Base-by-base conservation (phyloP, 2,888 invertebrate species). In the Xylota segnis region DNA sequence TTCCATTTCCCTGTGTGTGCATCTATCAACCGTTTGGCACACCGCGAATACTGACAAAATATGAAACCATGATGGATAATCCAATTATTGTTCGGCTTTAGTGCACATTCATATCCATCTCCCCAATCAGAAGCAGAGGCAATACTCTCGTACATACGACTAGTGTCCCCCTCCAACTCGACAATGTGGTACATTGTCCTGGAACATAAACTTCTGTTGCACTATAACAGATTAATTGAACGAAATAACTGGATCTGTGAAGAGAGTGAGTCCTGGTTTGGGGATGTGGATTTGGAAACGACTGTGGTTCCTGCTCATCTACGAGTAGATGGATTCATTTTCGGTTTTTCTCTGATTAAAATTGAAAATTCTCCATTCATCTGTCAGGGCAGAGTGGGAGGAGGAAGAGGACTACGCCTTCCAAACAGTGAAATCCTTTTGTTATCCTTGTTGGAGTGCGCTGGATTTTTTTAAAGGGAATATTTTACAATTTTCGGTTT, bases 21-120 rank as follows among this genome's bases (percentile, higher is more conserved):
- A 74, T 66, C 59, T 58, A 76, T 71, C 76, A 77, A 71, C 12
- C n/a, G 43, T 56, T 59, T 54, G 66, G 65, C 77, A 47, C 78
- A 71, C 23, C 23, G 66, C 83, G 70, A 78, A 63, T 65, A 18
- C 74, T 63, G 61, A 70, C 63, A 70, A 74, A 79, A 79, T 75
- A 43, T 75, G 70, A 79, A n/a, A 52, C 75, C 63, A 70, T 75
- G 74, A 84, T 79, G 83, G 74, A 79, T 84, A 79, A 84, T 84
- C 63, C 83, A 79, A 84, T 84, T 84, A 84, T 79, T 83, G 66
- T 72, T 66, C 63, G 45, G 27, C 65, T 68, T 29, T 75, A 68
- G 40, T 52, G 56, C 47, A 61, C 56, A 66, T 27, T 65, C 71
- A 52, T 59, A 54, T 66, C 65, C 32, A 58, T 37, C 34, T 23